These are phyloP conservation scores for Odobenus rosmarus DNA, from an alignment of 2,113 vertebrate species.

Conservation along the genomic window DNA sequence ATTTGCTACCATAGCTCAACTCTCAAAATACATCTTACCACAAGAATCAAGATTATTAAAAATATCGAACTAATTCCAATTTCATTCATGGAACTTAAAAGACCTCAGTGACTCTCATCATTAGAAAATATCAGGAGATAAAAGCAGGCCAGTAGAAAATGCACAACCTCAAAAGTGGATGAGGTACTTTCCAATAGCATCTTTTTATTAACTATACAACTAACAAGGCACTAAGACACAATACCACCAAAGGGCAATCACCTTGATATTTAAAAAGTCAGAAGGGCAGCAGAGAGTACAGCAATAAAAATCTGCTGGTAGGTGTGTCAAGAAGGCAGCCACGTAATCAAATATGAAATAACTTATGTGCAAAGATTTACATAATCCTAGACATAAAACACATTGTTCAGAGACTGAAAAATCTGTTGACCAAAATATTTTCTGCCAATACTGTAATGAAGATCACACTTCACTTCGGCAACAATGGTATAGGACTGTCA, in stretches of 20 bases:
- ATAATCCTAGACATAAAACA: background rate
- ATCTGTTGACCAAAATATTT: background rate
- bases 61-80: background rate
- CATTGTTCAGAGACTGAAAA: background rate
- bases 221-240: background rate
- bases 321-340: background rate
- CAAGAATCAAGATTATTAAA: conserved; percentile 32
- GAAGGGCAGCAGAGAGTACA: background rate
- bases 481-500: background rate
- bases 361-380: background rate
- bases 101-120: background rate
- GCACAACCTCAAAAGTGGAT: background rate
- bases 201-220: conserved; percentile 15
- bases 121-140: background rate
- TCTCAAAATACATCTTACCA: background rate
- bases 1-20: background rate
- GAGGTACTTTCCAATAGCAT: background rate
- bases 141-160: background rate
- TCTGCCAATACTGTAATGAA: background rate
- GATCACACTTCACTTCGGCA: background rate
- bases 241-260: background rate
- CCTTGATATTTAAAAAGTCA: conserved; percentile 37
- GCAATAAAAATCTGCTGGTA: background rate
- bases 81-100: background rate
- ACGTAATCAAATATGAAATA: background rate